Evolutionary conservation across 2,797 vertebrate species (phyloP), one percentile per base, ranked within the genome.

Genomic region (Hypotaenidia okinawae): DNA sequence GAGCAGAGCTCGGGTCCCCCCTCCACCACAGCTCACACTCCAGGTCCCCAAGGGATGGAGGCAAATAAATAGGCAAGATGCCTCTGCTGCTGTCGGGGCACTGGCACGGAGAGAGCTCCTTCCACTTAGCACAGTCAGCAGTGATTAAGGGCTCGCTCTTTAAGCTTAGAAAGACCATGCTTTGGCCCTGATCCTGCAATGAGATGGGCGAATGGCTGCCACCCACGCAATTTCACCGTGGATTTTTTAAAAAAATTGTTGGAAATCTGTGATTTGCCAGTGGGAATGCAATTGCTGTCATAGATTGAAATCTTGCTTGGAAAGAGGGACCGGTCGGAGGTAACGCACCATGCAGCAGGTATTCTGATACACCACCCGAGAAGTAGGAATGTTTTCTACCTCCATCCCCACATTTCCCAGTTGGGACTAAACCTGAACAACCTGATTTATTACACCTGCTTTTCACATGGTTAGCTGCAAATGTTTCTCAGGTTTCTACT

Each of bases 381-480:
- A 61, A 87, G 88, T 8, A 83, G 77, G 88, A 95, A 64, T 17
- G 33, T 88, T 90, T 91, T 94, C 80, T 85, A 66, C 92, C 74
- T 94, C 89, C 95, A 89, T 92, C 79, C 79, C 45, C 92, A 91
- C 81, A 89, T 96, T 95, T 97, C 96, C 96, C 96, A 94, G 77
- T 45, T 96, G 96, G 95, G 94, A 94, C 91, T 89, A 96, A 96
- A 97, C 93, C 93, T 96, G 95, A 97, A 94, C 94, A 96, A 95
- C 91, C 91, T 96, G 94, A 97, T 96, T 96, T 96, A 96, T 96
- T 94, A 94, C 95, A 97, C 96, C 94, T 96, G 94, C 83, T 96
- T 97, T 96, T 96, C 95, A 96, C 92, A 91, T 96, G 94, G 94
- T 97, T 96, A 96, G 92, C 94, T 97, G 93, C 96, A 97, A 97